These are phyloP conservation scores for Venustaconcha ellipsiformis DNA, from an alignment of 1,140 invertebrate genomes.

Conservation along the genomic window DNA sequence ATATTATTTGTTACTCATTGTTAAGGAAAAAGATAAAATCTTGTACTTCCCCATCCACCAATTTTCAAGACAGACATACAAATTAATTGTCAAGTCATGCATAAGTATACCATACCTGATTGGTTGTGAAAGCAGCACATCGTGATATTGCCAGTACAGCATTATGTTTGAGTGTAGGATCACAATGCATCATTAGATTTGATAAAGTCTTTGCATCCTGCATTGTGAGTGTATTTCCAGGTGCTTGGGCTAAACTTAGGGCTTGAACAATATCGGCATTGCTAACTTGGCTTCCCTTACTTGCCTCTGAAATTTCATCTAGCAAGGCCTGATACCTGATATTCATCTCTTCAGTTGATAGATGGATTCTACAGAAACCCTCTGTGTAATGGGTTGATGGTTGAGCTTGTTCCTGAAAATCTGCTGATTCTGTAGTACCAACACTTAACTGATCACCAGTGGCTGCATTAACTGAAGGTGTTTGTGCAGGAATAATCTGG, in stretches of 20 bases:
- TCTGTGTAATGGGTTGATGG: too few species aligned
- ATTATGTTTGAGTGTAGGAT: slow-evolving; percentile 20
- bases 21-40: too few species aligned
- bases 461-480: too few species aligned
- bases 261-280: slow-evolving; percentile 21
- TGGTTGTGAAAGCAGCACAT: slow-evolving; percentile 25
- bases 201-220: slow-evolving; percentile 21
- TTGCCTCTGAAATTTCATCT: slow-evolving; percentile 8
- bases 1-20: too few species aligned
- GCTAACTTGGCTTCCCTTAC: slow-evolving; percentile 12
- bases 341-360: slow-evolving; percentile 11
- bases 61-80: too few species aligned
- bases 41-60: too few species aligned
- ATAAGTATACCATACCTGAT: slow-evolving; percentile 13
- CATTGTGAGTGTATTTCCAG: slow-evolving; percentile 17
- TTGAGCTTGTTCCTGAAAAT: too few species aligned
- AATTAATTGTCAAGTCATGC: not conserved
- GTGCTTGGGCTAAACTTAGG: slow-evolving; percentile 20
- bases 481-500: too few species aligned
- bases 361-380: too few species aligned
- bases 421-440: too few species aligned
- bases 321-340: slow-evolving; percentile 27
- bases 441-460: too few species aligned
- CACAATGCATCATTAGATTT: slow-evolving; percentile 8
- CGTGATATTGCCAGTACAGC: slow-evolving; percentile 28